These are phyloP conservation scores for Trachelipus rathkii DNA, from an alignment of 1,140 invertebrate genomes.

Conservation along the genomic window DNA sequence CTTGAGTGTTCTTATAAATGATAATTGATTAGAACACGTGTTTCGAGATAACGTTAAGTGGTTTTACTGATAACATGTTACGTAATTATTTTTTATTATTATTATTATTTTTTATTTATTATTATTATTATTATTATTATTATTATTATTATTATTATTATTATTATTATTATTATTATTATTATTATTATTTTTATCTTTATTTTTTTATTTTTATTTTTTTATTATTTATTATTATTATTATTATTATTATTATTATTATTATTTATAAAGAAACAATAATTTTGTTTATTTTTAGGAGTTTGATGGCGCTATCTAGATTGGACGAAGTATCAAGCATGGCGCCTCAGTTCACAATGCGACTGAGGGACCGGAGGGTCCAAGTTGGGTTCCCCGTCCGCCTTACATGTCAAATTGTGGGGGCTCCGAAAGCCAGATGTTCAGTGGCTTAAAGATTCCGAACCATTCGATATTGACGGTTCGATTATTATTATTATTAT, in stretches of 20 bases:
- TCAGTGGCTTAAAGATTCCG: conserved; percentile 73
- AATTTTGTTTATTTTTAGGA: conserved; percentile 21
- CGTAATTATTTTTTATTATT: no score
- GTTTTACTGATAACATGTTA: no score
- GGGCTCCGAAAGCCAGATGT: conserved; percentile 69
- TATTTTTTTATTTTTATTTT: no score
- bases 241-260: no score
- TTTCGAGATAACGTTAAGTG: no score
- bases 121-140: not conserved
- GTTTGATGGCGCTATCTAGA: conserved; percentile 39
- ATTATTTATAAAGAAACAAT: no score
- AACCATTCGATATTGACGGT: conserved; percentile 57
- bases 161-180: no score
- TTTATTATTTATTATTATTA: no score
- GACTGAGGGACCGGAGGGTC: conserved; percentile 72
- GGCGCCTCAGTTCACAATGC: conserved; percentile 80
- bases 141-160: conserved; percentile 26
- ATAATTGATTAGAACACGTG: no score
- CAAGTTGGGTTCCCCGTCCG: conserved; percentile 76
- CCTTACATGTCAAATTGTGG: conserved; percentile 78
- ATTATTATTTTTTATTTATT: no score
- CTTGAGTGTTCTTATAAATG: no score
- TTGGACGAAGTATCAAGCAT: conserved; percentile 37
- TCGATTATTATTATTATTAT: conserved; percentile 36
- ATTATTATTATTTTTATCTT: no score